Evolutionary conservation across 2,888 invertebrate genomes (phyloP), one percentile per base, ranked within the genome.

Genomic region (Drosophila prolongata): DNA sequence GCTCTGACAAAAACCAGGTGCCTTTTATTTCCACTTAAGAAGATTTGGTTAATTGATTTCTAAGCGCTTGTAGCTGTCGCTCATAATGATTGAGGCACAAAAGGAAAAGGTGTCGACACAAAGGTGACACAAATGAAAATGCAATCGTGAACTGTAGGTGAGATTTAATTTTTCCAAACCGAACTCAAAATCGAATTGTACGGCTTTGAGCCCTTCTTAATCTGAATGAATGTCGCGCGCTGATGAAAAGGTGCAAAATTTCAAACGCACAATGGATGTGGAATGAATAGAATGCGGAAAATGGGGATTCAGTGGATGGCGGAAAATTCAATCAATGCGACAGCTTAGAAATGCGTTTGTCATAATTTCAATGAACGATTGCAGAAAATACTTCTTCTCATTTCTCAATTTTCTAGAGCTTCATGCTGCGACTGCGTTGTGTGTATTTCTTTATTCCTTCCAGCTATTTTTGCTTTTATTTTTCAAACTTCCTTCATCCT

Each of bases 321-420:
- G 49, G 68, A 74, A 78, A 83, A 86, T 81, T 78, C 85, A 87
- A 85, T 87, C 87, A 85, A 73, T 71, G 82, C 80, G 82, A 75
- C 76, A 78, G 82, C 84, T 84, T 76, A 81, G 84, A 79, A 87
- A 87, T 81, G 82, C 80, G 80, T 87, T 85, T 85, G 79, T 87
- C 85, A 85, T 85, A 85, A 87, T 85, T 82, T 76, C 85, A 76
- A 78, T 75, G 87, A 85, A 84, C 72, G 82, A 80, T 81, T 81
- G 85, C 87, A 76, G 75, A 70, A 49, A 84, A 84, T 77, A 75
- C 83, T 79, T 86, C 83, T 79, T 86, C 70, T 46, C 83, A 79
- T 83, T 79, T 86, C 70, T 73, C 78, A 69, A 69, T 75, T 79
- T 79, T 58, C 70, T 64, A 57, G 44, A 44, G 71, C 55, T 65